Conservation (phyloP, 2,113 vertebrate species). For the Rostratula benghalensis region DNA sequence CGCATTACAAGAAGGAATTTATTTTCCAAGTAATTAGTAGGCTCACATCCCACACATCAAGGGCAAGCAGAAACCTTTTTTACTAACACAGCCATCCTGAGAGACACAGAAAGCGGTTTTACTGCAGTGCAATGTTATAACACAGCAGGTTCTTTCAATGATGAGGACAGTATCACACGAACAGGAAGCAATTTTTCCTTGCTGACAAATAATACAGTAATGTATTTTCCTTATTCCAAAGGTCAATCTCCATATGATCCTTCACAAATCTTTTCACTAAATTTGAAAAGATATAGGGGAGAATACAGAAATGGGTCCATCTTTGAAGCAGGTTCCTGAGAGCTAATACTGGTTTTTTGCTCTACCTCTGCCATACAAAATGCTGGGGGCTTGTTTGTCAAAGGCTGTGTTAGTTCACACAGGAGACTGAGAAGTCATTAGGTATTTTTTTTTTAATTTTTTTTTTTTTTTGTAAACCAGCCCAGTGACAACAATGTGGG, state of each 20-base stretch:
- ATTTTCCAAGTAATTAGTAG: neutral
- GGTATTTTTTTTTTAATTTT: neutral
- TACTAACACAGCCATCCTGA: neutral
- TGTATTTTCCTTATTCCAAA: neutral
- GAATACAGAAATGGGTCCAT: neutral
- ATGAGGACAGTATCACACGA: neutral
- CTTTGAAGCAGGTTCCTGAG: neutral
- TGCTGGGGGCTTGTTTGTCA: neutral
- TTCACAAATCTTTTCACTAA: neutral
- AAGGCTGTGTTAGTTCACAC: neutral
- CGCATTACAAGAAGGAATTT: neutral
- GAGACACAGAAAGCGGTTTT: neutral
- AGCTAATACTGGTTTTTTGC: neutral
- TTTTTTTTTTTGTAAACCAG: neutral
- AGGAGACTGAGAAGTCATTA: neutral
- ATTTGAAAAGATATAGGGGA: neutral
- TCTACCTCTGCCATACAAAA: neutral
- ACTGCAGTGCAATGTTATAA: neutral
- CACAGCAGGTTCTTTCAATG: neutral
- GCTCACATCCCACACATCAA: neutral
- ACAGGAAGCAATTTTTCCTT: neutral
- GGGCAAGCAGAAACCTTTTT: neutral
- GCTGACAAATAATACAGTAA: neutral
- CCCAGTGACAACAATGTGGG: neutral
- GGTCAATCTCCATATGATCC: neutral